These are phyloP conservation scores for Ectobius pallidus DNA, from an alignment of 2,888 invertebrate species.

Conservation along the genomic window DNA sequence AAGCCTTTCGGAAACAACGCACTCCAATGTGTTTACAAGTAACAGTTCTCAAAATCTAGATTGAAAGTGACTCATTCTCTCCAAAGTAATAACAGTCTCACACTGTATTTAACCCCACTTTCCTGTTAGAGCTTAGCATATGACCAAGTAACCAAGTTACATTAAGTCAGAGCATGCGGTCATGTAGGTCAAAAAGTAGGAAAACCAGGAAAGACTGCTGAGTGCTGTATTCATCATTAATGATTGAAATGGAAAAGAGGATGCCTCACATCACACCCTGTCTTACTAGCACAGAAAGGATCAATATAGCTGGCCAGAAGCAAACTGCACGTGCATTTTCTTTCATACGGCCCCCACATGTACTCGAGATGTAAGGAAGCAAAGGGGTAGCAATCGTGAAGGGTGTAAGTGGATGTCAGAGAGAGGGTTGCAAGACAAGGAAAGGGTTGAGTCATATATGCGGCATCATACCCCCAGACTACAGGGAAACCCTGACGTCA, in stretches of 20 bases:
- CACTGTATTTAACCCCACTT: too few species aligned
- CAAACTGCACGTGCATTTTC: constrained; percentile 16
- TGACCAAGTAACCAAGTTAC: too few species aligned
- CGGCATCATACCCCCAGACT: neutral
- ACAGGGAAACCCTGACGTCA: constrained; percentile 9
- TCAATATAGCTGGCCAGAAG: constrained; percentile 1
- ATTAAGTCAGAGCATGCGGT: too few species aligned
- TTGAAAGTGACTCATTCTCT: too few species aligned
- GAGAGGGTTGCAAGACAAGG: constrained; percentile 13
- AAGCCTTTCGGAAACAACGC: too few species aligned
- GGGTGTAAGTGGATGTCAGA: constrained; percentile 27
- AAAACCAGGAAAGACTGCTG: too few species aligned
- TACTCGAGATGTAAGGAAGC: constrained; percentile 18
- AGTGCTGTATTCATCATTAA: neutral
- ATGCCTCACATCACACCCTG: neutral
- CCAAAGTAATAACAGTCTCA: too few species aligned
- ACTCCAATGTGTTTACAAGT: too few species aligned
- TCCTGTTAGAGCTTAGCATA: too few species aligned
- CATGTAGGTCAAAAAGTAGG: too few species aligned
- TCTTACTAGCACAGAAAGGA: neutral
- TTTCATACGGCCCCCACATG: neutral
- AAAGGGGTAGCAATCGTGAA: neutral
- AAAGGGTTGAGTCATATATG: constrained; percentile 28
- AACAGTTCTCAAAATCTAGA: too few species aligned
- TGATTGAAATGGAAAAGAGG: neutral